Base-by-base conservation (phyloP, 2,888 invertebrate species). In the Spodoptera littoralis region DNA sequence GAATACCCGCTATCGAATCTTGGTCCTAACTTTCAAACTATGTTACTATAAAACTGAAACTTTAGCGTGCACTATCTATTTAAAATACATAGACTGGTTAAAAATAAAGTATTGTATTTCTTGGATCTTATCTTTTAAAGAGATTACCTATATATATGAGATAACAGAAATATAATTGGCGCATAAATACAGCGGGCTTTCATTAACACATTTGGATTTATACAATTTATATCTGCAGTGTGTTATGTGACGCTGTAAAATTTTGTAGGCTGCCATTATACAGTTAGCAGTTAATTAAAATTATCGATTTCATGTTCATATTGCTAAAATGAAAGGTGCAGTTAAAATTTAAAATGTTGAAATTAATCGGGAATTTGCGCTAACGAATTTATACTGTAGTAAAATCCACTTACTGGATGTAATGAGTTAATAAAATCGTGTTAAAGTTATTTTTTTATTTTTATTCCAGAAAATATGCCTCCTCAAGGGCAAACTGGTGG, bases 401-500 rank as follows among this genome's bases (percentile, higher is more conserved):
- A 36, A 9, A 9, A 8, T 36, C 2, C 1, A 9, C 1, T 36
- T 9, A 9, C 9, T 6, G 36, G 36, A 36, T 9, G 8, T 36
- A 36, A 36, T 36, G 36, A 8, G 0, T 36, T 36, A 36, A 36
- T 36, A 6, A 36, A 36, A 36, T 6, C 1, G 9, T 36, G 36
- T 9, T 36, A 9, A 36, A 36, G 9, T 36, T 36, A 1, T 5
- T 18, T 43, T 1, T 1, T 53, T 46, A 42, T 53, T 22, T 60
- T 54, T 67, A 63, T 66, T 70, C 51, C 79, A 87, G 84, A 49
- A 24, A 88, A 65, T 76, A 94, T 94, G 94, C 92, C 93, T 60
- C 94, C 94, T 43, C 92, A 93, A 83, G 90, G 88, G 55, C 88
- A 90, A 74, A 86, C 86, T 60, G 76, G 84, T 44, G 80, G 83